A percentile compares a stretch with the other conserved stretches of the same genome.
phyloP scores from a whole-genome alignment of 1,140 invertebrate genomes.

The Heliothis subflexa region DNA sequence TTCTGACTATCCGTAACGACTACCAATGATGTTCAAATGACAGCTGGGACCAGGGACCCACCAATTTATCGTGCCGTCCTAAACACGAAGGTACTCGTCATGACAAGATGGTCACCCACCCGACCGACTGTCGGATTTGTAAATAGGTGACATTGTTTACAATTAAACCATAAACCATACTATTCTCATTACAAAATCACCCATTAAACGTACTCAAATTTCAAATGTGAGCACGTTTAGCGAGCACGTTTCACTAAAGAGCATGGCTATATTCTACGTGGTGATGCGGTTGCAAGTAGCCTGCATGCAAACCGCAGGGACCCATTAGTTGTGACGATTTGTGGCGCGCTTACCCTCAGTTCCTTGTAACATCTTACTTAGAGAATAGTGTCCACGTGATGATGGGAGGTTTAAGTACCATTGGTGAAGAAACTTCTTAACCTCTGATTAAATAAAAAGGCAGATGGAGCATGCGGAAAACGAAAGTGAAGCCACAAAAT shows the following conservation, averaged over 20 bases:
- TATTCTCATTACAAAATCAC: neutral
- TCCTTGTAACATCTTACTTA: conserved; percentile 18
- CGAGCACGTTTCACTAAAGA: neutral
- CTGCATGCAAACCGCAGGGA: conserved; percentile 29
- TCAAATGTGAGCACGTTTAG: conserved; percentile 7
- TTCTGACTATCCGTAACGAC: too few species aligned
- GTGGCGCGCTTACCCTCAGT: conserved; percentile 14
- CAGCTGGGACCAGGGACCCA: too few species aligned
- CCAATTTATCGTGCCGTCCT: too few species aligned
- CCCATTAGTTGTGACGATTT: conserved; percentile 26
- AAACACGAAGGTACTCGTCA: too few species aligned
- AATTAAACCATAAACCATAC: too few species aligned
- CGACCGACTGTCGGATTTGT: too few species aligned
- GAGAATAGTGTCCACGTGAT: neutral
- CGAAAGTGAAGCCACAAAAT: too few species aligned
- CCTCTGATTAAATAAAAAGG: too few species aligned
- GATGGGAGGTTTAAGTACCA: neutral
- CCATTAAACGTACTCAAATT: neutral
- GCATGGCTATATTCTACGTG: conserved; percentile 15
- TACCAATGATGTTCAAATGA: too few species aligned
- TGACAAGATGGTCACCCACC: too few species aligned
- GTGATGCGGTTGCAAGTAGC: conserved; percentile 2
- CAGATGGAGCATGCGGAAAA: too few species aligned
- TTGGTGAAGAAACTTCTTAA: neutral
- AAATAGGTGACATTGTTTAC: too few species aligned